Conservation (phyloP, 2,797 vertebrate genomes). For the Enteromius thamalakanensis region DNA sequence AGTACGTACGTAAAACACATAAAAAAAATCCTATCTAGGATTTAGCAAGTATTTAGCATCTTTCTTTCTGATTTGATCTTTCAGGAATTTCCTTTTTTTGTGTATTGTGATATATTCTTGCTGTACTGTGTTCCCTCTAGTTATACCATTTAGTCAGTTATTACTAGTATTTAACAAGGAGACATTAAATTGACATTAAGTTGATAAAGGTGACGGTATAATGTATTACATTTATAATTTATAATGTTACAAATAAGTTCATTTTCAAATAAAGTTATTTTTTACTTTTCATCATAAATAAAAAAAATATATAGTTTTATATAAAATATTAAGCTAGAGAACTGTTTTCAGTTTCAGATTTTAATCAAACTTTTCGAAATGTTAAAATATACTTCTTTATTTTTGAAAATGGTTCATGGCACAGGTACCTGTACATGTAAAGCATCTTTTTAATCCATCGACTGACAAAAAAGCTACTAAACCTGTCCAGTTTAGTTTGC, state of each 20-base stretch:
- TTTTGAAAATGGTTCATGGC: neutral
- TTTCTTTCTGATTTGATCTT: neutral
- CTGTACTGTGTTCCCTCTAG: neutral
- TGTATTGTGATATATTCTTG: neutral
- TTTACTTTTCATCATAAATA: neutral
- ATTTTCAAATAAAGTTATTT: neutral
- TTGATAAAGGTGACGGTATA: neutral
- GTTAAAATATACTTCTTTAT: neutral
- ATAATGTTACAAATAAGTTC: neutral
- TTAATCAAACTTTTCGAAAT: neutral
- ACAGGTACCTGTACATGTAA: neutral
- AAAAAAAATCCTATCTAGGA: too few relatives aligned
- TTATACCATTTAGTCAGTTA: neutral
- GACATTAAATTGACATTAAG: neutral
- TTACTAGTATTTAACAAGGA: neutral
- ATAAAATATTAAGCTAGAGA: neutral
- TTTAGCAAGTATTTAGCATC: neutral
- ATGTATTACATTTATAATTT: neutral
- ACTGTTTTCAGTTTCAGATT: neutral
- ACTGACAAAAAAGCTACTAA: neutral
- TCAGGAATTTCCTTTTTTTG: neutral
- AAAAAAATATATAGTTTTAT: neutral
- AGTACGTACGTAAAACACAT: too few relatives aligned
- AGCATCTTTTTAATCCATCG: neutral
- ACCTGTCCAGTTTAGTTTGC: conserved; percentile 20